Base-by-base conservation (phyloP, 2,888 invertebrate genomes). In the Spodoptera littoralis region DNA sequence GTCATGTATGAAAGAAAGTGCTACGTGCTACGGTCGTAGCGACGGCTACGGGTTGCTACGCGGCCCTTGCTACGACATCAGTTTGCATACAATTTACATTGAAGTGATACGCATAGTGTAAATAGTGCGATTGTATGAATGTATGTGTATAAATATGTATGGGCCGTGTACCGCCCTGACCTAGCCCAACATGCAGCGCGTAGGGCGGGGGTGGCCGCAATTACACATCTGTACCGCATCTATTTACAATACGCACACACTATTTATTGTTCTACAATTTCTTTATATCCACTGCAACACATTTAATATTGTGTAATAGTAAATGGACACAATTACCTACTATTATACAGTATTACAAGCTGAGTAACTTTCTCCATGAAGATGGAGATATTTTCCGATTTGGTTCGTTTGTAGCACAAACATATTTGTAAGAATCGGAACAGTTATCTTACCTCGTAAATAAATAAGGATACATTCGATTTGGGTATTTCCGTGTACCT, bases 161-260 rank as follows among this genome's bases (percentile, higher is more conserved):
- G 50, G 46, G 44, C 61, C 55, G 48, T 24, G 45, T 48, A 47
- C 62, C 62, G 51, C 72, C 84, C 68, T 83, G 83, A 84, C 84
- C 84, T 83, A 80, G 61, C 73, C 13, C 81, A 82, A 82, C 76
- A 27, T 82, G 81, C 79, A 81, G 50, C 54, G 51, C 53, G 63
- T 66, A 64, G 65, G 67, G 57, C 61, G 63, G 58, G 63, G 65
- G 73, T 58, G 68, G 52, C 47, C 24, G 11, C 55, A 48, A 61
- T 57, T 65, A 59, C 48, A 51, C 47, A 59, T 47, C 52, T 45
- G 44, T 55, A 49, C 48, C 58, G 57, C 68, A 44, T 27, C 44
- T 59, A 76, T 76, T 71, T 56, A 58, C 57, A 48, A 50, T 56
- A 44, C 30, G 48, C 44, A 48, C 12, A 42, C 11, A 45, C 36